Conservation (phyloP, 2,888 invertebrate genomes). For the Drosophila percnosoma region DNA sequence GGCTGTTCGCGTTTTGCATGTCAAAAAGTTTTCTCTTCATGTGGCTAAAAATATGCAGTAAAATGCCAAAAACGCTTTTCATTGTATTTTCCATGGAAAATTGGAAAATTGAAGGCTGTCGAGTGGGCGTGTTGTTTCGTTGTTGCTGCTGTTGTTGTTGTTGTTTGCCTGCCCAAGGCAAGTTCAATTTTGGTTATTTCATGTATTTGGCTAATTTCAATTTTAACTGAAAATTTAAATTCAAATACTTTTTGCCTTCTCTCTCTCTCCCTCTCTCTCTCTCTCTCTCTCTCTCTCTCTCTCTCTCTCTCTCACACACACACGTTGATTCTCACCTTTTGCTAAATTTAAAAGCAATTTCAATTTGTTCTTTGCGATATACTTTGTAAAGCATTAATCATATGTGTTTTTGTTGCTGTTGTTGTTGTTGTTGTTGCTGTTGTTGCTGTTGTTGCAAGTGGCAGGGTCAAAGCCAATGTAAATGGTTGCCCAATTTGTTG, state of each 20-base stretch:
- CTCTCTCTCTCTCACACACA: not conserved
- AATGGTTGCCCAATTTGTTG: conserved; percentile 51
- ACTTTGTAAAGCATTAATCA: conserved; percentile 54
- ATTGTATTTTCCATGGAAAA: conserved; percentile 47
- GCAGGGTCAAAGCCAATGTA: conserved; percentile 71
- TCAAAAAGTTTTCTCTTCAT: conserved; percentile 59
- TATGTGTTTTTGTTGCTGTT: conserved; percentile 12
- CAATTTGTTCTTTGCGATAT: conserved; percentile 31
- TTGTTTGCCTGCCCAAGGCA: conserved; percentile 20
- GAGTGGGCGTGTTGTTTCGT: conserved; percentile 28
- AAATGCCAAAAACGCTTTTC: conserved; percentile 33
- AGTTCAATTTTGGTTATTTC: conserved; percentile 15
- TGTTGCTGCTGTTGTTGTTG: not conserved
- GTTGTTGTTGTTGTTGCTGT: conserved; percentile 10
- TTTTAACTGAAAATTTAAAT: conserved; percentile 10
- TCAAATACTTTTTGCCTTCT: conserved; percentile 9
- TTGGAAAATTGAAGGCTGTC: conserved; percentile 47
- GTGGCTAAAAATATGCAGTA: conserved; percentile 66
- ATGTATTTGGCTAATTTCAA: conserved; percentile 15
- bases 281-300: not conserved
- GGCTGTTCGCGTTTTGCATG: conserved; percentile 69
- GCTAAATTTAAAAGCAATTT: conserved; percentile 50
- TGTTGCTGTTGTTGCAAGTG: conserved; percentile 30
- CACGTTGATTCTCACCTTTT: conserved; percentile 28
- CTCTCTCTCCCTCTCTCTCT: not conserved